Base-by-base conservation (phyloP, 2,888 invertebrate genomes). In the Thalpophila matura region DNA sequence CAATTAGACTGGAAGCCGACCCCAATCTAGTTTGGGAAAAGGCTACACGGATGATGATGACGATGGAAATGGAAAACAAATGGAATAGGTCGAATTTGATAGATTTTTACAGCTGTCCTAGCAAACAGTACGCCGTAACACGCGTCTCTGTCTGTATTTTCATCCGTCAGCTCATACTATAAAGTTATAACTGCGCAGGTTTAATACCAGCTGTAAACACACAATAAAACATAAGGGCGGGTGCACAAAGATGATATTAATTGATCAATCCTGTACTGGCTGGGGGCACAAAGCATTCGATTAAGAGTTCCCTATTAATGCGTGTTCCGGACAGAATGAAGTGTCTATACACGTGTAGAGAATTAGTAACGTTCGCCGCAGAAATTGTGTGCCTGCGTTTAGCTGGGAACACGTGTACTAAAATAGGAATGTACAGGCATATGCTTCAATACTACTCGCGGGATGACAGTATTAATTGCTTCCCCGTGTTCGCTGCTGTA, bases 241-340 rank as follows among this genome's bases (percentile, higher is more conserved):
- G 38, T 42, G 38, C 66, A 73, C 51, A 55, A 56, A 55, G 57
- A 56, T 51, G 55, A 27, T 80, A 73, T 80, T 73, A 79, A 73
- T 79, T 68, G 64, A 77, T 62, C 68, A 40, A 38, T 63, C 47
- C 6, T 51, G 29, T 18, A 51, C 20, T 53, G 53, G 61, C 53
- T 60, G 47, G 33, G 33, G 49, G 50, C 57, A 77, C 70, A 74
- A 77, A 76, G 73, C 78, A 63, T 60, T 69, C 63, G 70, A 80
- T 72, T 71, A 70, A 74, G 54, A 64, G 50, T 45, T 35, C 65
- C 38, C 60, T 22, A 65, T 66, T 66, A 68, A 77, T 45, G 62
- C 70, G 51, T 69, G 74, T 80, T 69, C 67, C 55, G 56, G 50
- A 49, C 53, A 60, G 43, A 57, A 40, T 37, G 31, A 40, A 53